These are phyloP conservation scores for Varanus komodoensis DNA, from an alignment of 2,113 vertebrate genomes.

Conservation along the genomic window DNA sequence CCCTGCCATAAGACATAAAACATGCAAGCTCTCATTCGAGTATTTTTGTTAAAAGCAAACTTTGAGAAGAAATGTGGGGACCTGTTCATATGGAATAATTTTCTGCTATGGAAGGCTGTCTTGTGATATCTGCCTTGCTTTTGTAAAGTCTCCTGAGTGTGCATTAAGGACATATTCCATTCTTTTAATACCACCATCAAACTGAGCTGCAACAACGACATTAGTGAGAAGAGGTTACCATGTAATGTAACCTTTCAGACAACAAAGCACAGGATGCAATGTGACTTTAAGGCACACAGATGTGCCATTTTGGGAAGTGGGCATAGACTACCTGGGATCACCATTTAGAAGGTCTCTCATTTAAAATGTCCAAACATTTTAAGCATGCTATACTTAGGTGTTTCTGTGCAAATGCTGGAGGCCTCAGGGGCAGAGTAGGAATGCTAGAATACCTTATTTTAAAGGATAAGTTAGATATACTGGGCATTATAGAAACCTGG, in stretches of 20 bases:
- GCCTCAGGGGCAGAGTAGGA: no score
- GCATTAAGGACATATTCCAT: not conserved
- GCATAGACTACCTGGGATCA: not conserved
- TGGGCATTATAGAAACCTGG: no score
- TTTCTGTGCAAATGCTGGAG: no score
- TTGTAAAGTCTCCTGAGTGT: not conserved
- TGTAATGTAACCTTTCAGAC: not conserved
- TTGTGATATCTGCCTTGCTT: not conserved
- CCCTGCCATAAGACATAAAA: not conserved
- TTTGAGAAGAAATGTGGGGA: not conserved
- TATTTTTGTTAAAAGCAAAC: not conserved
- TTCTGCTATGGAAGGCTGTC: not conserved
- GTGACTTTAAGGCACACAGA: not conserved
- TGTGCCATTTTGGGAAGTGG: not conserved
- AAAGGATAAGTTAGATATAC: no score
- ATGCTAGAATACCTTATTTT: no score
- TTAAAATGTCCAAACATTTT: no score
- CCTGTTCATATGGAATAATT: not conserved
- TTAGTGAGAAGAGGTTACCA: not conserved
- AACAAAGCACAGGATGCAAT: not conserved
- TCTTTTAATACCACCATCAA: not conserved
- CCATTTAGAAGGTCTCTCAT: not conserved
- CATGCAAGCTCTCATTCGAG: not conserved
- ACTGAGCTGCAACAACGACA: not conserved
- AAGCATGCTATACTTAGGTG: no score